Evolutionary conservation across 2,888 invertebrate genomes (phyloP).

Genomic region (Melieria crassipennis): DNA sequence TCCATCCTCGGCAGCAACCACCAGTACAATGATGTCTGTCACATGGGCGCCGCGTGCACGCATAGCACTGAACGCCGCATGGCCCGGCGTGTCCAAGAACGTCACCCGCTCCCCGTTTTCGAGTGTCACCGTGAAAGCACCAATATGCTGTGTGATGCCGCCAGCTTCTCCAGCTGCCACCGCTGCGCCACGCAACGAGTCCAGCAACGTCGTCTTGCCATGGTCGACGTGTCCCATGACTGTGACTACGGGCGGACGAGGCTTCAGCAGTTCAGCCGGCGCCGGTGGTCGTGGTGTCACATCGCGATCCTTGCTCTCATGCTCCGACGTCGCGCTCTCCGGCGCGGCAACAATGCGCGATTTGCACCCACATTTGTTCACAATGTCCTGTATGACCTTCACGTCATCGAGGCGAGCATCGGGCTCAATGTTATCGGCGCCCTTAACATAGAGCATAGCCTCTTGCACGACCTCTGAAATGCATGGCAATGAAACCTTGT

Average conservation of each 20-base stretch:
- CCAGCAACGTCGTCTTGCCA: constrained; percentile 97
- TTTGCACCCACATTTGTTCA: constrained; percentile 75
- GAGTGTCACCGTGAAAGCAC: constrained; percentile 88
- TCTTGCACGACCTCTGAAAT: constrained; percentile 75
- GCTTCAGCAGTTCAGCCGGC: constrained; percentile 71
- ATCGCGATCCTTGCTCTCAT: constrained; percentile 67
- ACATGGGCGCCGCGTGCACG: constrained; percentile 90
- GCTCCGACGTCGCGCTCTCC: constrained; percentile 15
- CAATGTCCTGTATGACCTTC: constrained; percentile 74
- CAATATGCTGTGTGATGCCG: constrained; percentile 99
- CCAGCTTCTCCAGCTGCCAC: constrained; percentile 95
- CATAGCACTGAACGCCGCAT: constrained; percentile 97
- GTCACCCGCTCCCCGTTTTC: constrained; percentile 82
- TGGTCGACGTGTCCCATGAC: constrained; percentile 99
- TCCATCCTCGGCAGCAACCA: constrained; percentile 98
- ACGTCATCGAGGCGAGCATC: constrained; percentile 72
- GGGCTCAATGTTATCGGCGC: constrained; percentile 69
- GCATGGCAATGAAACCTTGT: neutral
- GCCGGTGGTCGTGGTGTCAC: constrained; percentile 74
- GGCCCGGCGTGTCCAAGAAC: constrained; percentile 98
- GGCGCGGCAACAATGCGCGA: constrained; percentile 70
- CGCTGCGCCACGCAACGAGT: constrained; percentile 83
- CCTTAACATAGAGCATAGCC: constrained; percentile 74
- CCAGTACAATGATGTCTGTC: constrained; percentile 94
- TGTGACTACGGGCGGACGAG: constrained; percentile 92